Conservation (phyloP, 2,888 invertebrate genomes). For the Leucophora obtusa region DNA sequence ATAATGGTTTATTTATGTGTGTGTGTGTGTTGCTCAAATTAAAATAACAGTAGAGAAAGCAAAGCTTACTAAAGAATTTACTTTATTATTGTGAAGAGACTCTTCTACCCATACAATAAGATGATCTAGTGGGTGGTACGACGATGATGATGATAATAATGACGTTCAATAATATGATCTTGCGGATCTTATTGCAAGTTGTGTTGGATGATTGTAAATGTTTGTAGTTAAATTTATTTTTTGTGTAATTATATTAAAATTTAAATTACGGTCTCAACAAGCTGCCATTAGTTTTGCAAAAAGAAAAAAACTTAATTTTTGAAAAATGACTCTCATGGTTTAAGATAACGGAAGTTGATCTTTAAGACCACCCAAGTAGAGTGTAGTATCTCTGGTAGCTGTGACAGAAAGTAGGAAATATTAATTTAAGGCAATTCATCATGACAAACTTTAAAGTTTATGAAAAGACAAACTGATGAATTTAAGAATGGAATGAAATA, state of each 20-base stretch:
- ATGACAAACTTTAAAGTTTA: slow-evolving; percentile 5
- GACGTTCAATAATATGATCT: slow-evolving; percentile 42
- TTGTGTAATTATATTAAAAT: slow-evolving; percentile 49
- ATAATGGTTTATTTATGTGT: slow-evolving; percentile 67
- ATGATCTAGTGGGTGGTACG: background rate
- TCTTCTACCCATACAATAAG: background rate
- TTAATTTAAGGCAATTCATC: slow-evolving; percentile 56
- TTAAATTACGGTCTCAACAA: slow-evolving; percentile 52
- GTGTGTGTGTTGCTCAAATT: slow-evolving; percentile 19
- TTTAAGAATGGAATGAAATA: background rate
- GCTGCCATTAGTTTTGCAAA: slow-evolving; percentile 15
- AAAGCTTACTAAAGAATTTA: background rate
- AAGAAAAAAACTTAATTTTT: background rate
- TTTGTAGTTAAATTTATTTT: background rate
- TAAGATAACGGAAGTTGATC: slow-evolving; percentile 56
- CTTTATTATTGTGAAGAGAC: background rate
- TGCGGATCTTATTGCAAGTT: slow-evolving; percentile 18
- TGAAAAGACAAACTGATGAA: background rate
- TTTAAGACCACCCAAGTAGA: slow-evolving; percentile 53
- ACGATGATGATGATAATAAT: slow-evolving; percentile 1
- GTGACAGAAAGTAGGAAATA: slow-evolving; percentile 40
- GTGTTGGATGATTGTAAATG: background rate
- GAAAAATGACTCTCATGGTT: slow-evolving; percentile 19
- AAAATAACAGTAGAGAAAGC: background rate
- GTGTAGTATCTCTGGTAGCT: background rate